These are phyloP conservation scores for Malurus leucopterus DNA, from an alignment of 2,797 vertebrate species.

Conservation along the genomic window DNA sequence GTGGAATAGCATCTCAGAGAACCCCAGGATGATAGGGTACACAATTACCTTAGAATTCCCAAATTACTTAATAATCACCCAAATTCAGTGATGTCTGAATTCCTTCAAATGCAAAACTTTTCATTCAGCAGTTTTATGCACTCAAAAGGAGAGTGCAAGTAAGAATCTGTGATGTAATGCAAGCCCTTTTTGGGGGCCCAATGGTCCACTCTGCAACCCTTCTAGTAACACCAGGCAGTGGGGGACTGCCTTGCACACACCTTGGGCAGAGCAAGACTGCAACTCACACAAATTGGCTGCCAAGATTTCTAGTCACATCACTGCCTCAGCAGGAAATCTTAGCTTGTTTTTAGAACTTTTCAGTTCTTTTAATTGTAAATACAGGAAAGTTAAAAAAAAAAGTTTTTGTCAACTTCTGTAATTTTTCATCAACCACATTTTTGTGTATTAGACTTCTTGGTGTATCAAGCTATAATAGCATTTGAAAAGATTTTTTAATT, in stretches of 20 bases:
- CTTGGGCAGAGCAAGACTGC: neutral
- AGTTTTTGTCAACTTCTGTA: neutral
- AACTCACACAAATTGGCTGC: fast-evolving
- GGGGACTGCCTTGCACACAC: fast-evolving
- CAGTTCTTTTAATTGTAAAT: neutral
- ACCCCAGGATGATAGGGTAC: neutral
- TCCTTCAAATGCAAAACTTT: neutral
- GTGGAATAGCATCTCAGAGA: neutral
- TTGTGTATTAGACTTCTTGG: fast-evolving
- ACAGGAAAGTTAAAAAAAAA: neutral
- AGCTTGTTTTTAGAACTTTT: neutral
- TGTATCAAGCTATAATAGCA: neutral
- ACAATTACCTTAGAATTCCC: neutral
- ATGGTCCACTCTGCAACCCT: fast-evolving
- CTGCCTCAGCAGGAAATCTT: neutral
- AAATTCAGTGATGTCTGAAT: neutral
- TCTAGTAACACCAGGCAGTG: neutral
- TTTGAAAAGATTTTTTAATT: neutral
- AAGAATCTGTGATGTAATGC: fast-evolving
- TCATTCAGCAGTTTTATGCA: neutral
- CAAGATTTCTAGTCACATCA: neutral
- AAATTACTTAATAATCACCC: neutral
- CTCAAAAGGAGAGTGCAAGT: neutral
- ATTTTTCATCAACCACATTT: neutral
- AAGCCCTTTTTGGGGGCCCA: neutral